These are phyloP conservation scores for Eulemur mongoz DNA, from an alignment of 2,797 vertebrate species.

Conservation along the genomic window DNA sequence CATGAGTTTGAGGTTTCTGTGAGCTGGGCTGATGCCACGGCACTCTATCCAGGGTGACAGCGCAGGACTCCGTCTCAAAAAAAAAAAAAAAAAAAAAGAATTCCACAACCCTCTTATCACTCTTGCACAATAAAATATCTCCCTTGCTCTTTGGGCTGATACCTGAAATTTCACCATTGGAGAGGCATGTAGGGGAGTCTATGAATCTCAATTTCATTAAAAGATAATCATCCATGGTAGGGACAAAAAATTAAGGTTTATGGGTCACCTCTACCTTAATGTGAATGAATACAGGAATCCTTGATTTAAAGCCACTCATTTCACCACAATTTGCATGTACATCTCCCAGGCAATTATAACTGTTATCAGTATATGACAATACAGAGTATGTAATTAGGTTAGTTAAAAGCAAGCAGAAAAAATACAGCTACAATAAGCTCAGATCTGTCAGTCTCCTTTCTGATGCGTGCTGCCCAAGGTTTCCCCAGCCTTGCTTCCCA, in stretches of 20 bases:
- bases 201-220: not conserved
- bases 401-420: not conserved
- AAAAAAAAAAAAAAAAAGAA: no score
- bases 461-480: not conserved
- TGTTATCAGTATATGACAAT: not conserved
- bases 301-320: not conserved
- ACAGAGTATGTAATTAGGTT: not conserved
- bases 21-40: no score
- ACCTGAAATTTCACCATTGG: not conserved
- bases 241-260: not conserved
- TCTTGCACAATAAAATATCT: not conserved
- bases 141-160: not conserved
- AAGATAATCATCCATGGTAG: not conserved
- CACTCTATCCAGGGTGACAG: no score
- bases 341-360: not conserved
- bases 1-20: no score
- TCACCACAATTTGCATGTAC: constrained; percentile 4
- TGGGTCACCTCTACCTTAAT: not conserved
- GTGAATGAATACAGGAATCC: not conserved
- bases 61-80: no score
- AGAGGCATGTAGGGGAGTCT: not conserved
- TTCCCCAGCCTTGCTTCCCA: not conserved
- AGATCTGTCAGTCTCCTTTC: not conserved
- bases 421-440: not conserved
- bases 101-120: not conserved